phyloP scores from a whole-genome alignment of 1,140 invertebrate species.

The Achatina immaculata region DNA sequence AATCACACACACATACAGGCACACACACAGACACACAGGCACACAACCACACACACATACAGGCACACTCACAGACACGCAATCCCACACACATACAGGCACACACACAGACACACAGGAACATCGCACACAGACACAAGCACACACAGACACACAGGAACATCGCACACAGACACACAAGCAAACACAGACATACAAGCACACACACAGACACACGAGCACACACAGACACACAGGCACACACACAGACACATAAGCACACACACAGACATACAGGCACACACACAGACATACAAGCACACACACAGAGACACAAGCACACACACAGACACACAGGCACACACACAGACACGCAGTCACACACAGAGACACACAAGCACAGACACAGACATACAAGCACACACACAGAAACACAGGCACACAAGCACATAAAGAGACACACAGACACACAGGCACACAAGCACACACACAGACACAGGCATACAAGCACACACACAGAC shows the following conservation, averaged over 20 bases:
- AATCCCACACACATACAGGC: too few relatives aligned
- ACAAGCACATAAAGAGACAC: background rate
- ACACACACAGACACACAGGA: too few relatives aligned
- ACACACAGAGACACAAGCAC: background rate
- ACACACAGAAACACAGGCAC: constrained; percentile 12
- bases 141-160: too few relatives aligned
- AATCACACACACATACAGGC: too few relatives aligned
- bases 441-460: background rate
- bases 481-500: background rate
- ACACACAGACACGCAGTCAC: background rate
- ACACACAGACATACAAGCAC: background rate
- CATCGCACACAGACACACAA: too few relatives aligned
- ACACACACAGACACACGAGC: too few relatives aligned
- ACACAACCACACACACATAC: too few relatives aligned
- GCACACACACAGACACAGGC: background rate
- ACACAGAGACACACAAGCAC: background rate
- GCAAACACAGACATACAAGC: too few relatives aligned
- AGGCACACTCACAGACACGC: background rate
- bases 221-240: too few relatives aligned
- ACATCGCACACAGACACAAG: too few relatives aligned
- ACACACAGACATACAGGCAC: background rate
- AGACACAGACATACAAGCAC: background rate
- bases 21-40: too few relatives aligned
- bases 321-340: background rate
- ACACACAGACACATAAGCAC: background rate